Evolutionary conservation across 1,140 invertebrate species (phyloP).

Genomic region (Zelostemma sp.): DNA sequence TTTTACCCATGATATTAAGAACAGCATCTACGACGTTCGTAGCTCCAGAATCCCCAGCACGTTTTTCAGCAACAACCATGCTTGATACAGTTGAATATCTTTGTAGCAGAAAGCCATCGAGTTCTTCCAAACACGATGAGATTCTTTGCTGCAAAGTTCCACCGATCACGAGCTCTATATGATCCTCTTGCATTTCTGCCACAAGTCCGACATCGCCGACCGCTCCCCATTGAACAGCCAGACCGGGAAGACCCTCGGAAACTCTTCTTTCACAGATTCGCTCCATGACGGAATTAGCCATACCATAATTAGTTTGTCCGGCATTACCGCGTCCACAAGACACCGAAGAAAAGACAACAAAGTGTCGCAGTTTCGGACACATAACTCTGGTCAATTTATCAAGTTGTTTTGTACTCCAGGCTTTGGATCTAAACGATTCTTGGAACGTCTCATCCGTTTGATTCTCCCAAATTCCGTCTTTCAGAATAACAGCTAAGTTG

Average conservation of each 20-base stretch:
- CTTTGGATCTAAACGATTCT: constrained; percentile 70
- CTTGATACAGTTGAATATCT: constrained; percentile 73
- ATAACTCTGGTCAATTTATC: no score
- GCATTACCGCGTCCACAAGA: constrained; percentile 82
- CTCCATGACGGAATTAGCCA: constrained; percentile 75
- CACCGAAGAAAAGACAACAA: constrained; percentile 82
- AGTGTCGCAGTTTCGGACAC: constrained; percentile 70
- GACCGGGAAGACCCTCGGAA: no score
- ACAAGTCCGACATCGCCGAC: constrained; percentile 73
- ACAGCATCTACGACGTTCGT: constrained; percentile 67
- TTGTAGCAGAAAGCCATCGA: constrained; percentile 74
- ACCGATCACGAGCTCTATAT: constrained; percentile 72
- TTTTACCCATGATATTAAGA: constrained; percentile 67
- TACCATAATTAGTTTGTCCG: constrained; percentile 84
- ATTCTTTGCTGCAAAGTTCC: constrained; percentile 80
- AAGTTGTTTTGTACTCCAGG: no score
- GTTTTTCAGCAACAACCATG: no score
- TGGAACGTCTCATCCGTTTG: constrained; percentile 70
- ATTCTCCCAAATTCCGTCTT: constrained; percentile 70
- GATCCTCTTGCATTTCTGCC: constrained; percentile 76
- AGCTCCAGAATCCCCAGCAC: constrained; percentile 48
- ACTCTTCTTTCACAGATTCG: constrained; percentile 71
- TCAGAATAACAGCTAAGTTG: constrained; percentile 79
- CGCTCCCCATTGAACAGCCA: no score
- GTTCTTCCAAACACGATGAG: constrained; percentile 72